Conservation (phyloP, 2,888 invertebrate genomes). For the Eristalis tenax region DNA sequence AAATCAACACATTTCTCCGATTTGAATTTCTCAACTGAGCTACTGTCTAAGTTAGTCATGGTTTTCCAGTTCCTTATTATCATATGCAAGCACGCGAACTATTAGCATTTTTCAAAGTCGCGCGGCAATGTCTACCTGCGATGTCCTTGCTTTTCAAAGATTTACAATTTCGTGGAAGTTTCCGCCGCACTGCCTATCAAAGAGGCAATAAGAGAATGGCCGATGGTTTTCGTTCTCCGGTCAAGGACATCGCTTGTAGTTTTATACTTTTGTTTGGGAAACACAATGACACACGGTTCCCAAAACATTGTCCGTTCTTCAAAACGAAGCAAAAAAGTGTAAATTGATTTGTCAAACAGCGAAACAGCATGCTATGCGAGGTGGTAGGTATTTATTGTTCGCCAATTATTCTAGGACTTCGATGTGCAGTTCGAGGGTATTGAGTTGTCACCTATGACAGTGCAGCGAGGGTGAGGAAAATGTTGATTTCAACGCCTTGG, state of each 20-base stretch:
- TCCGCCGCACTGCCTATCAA: not conserved
- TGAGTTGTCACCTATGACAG: not conserved
- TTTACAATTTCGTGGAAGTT: not conserved
- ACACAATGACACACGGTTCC: not conserved
- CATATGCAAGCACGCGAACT: constrained; percentile 42
- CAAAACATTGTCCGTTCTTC: not conserved
- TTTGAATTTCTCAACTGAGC: not conserved
- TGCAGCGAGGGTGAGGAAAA: not conserved
- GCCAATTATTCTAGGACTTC: not conserved
- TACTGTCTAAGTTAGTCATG: constrained; percentile 13
- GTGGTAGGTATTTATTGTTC: constrained; percentile 19
- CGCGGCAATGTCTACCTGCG: not conserved
- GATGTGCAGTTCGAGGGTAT: not conserved
- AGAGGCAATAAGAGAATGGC: not conserved
- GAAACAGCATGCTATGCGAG: constrained; percentile 16
- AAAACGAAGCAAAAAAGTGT: not conserved
- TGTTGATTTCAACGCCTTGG: not conserved
- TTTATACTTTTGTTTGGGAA: not conserved
- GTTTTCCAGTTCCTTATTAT: constrained; percentile 3
- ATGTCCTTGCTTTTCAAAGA: not conserved
- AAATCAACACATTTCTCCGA: not conserved
- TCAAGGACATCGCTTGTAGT: not conserved
- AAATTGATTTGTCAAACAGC: constrained; percentile 46
- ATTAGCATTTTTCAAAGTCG: not conserved
- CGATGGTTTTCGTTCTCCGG: not conserved